Evolutionary conservation across 1,140 invertebrate genomes (phyloP).

Genomic region (Gonatopus flavifemur): DNA sequence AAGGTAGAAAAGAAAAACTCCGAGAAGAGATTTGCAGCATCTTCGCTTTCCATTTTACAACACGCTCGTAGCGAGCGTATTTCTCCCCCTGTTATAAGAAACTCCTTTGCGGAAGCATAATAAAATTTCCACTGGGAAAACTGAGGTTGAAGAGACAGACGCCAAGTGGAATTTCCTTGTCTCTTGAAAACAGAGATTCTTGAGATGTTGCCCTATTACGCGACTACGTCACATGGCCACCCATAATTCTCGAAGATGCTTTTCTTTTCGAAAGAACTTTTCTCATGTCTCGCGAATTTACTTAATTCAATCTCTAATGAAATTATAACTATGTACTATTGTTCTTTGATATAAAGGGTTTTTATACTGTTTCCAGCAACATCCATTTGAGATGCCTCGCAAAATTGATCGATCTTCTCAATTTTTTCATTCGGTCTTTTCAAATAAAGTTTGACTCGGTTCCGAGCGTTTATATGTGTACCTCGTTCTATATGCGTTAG

Average conservation of each 20-base stretch:
- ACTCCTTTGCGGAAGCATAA: conserved; percentile 29
- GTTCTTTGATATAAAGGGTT: conserved; percentile 22
- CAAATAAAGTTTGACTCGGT: too few relatives aligned
- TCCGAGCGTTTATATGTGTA: too few relatives aligned
- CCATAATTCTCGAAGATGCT: too few relatives aligned
- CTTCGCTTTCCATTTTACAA: not conserved
- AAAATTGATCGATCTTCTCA: too few relatives aligned
- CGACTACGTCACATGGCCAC: too few relatives aligned
- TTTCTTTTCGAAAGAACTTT: too few relatives aligned
- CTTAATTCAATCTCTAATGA: too few relatives aligned
- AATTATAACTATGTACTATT: not conserved
- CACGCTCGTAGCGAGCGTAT: conserved; percentile 8
- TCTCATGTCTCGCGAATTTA: too few relatives aligned
- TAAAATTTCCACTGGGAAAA: conserved; percentile 35
- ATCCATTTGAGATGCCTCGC: conserved; percentile 15
- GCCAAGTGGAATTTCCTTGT: conserved; percentile 35
- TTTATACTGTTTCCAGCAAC: conserved; percentile 24
- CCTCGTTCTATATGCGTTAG: too few relatives aligned
- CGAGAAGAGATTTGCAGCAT: too few relatives aligned
- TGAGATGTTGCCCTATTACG: conserved; percentile 27
- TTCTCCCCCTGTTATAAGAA: not conserved
- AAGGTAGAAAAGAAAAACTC: too few relatives aligned
- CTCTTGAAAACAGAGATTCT: conserved; percentile 19
- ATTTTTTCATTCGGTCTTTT: too few relatives aligned
- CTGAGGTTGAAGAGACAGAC: conserved; percentile 27